phyloP scores from a whole-genome alignment of 2,113 vertebrate species.

The Eurystomus gularis region DNA sequence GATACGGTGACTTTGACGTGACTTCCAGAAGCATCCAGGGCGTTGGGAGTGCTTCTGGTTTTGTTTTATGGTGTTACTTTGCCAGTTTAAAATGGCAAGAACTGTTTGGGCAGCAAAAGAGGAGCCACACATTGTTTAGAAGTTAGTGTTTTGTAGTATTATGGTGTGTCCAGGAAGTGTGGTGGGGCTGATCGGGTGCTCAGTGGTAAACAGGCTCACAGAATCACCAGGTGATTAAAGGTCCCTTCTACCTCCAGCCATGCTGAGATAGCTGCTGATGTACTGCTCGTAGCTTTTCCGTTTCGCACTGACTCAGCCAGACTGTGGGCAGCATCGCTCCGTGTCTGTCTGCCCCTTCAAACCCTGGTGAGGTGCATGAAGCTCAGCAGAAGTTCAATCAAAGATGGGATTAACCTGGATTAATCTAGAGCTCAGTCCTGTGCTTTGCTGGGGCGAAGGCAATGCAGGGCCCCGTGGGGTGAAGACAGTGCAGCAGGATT shows the following conservation, averaged over 20 bases:
- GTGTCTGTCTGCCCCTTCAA: background rate
- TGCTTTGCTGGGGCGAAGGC: background rate
- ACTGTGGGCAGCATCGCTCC: background rate
- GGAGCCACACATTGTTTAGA: background rate
- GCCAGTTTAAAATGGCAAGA: background rate
- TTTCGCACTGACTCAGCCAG: background rate
- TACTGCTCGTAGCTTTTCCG: background rate
- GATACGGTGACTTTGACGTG: background rate
- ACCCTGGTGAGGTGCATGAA: accelerated
- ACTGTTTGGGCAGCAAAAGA: background rate
- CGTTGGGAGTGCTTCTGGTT: background rate
- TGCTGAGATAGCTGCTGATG: background rate
- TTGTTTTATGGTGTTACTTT: background rate
- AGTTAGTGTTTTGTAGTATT: background rate
- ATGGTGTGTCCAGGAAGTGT: background rate
- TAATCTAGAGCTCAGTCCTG: background rate
- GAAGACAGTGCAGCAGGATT: too few species aligned
- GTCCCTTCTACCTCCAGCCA: background rate
- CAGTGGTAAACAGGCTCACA: background rate
- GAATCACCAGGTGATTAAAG: background rate
- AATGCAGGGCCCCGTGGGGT: too few species aligned
- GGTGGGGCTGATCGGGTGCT: background rate
- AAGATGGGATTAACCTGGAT: background rate
- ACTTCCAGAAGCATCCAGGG: background rate
- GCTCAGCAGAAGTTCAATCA: background rate